Evolutionary conservation across 2,797 vertebrate genomes (phyloP).

Genomic region (Myotis pilosus): DNA sequence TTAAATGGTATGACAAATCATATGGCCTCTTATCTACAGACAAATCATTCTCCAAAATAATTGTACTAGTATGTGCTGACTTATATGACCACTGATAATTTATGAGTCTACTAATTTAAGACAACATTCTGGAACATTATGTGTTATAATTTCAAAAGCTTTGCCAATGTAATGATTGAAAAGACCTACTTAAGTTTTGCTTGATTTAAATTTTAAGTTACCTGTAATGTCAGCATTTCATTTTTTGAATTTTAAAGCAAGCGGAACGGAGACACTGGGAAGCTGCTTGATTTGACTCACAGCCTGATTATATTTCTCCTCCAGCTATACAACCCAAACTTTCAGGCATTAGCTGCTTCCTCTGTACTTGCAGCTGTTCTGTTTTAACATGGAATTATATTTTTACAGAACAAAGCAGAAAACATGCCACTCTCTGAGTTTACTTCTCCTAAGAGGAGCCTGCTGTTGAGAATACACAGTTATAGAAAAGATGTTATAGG

Average conservation of each 20-base stretch:
- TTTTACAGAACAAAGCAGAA: slow-evolving; percentile 48
- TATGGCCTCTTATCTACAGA: neutral
- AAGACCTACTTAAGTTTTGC: neutral
- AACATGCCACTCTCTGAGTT: neutral
- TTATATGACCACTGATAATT: neutral
- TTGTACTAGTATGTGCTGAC: neutral
- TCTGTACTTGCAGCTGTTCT: neutral
- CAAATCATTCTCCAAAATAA: neutral
- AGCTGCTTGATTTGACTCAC: neutral
- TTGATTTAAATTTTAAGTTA: slow-evolving; percentile 31
- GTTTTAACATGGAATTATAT: slow-evolving; percentile 10
- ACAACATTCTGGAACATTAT: neutral
- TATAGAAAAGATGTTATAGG: neutral
- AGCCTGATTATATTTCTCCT: neutral
- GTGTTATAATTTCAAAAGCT: neutral
- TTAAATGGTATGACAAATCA: neutral
- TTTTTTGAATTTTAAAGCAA: slow-evolving; percentile 24
- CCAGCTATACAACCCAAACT: neutral
- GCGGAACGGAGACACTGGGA: neutral
- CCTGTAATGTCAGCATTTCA: neutral
- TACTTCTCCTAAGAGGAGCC: neutral
- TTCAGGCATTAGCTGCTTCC: neutral
- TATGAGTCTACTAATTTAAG: neutral
- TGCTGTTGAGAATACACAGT: neutral
- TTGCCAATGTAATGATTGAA: neutral